These are phyloP conservation scores for Alviniconcha marisindica DNA, from an alignment of 1,140 invertebrate species.

Conservation along the genomic window DNA sequence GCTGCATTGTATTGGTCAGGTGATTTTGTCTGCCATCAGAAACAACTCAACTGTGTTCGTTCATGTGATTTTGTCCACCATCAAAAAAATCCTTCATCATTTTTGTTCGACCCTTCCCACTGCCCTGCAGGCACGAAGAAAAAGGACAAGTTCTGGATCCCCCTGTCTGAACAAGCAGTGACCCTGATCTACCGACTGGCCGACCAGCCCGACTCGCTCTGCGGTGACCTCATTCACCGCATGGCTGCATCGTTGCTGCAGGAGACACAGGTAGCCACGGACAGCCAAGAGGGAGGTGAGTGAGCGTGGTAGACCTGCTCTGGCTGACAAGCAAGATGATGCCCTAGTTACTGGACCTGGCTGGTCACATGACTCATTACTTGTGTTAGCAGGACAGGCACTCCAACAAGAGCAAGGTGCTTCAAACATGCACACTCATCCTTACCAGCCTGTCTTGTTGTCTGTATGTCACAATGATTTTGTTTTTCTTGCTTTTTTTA, in stretches of 20 bases:
- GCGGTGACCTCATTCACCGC: slow-evolving; percentile 72
- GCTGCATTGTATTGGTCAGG: too few species aligned
- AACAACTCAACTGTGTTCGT: too few species aligned
- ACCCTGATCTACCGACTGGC: slow-evolving; percentile 80
- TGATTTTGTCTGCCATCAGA: too few species aligned
- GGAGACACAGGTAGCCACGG: slow-evolving; percentile 24
- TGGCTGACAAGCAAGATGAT: too few species aligned
- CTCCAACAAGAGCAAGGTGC: too few species aligned
- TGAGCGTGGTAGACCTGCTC: too few species aligned
- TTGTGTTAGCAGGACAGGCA: too few species aligned
- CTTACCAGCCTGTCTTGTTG: too few species aligned
- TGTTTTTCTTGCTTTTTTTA: slow-evolving; percentile 13
- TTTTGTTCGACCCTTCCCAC: too few species aligned
- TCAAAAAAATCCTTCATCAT: neutral
- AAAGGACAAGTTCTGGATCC: slow-evolving; percentile 78
- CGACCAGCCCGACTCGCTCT: slow-evolving; percentile 77
- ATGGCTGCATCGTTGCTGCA: slow-evolving; percentile 40
- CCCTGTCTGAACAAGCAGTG: slow-evolving; percentile 80
- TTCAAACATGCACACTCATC: neutral
- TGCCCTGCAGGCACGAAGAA: slow-evolving; percentile 47
- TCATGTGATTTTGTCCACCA: neutral
- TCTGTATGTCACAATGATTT: neutral
- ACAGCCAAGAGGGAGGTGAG: slow-evolving; percentile 8
- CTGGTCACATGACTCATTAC: too few species aligned
- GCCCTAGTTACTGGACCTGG: too few species aligned